Evolutionary conservation across 2,888 invertebrate species (phyloP), one percentile per base, ranked within the genome.

Genomic region (Muscina levida): DNA sequence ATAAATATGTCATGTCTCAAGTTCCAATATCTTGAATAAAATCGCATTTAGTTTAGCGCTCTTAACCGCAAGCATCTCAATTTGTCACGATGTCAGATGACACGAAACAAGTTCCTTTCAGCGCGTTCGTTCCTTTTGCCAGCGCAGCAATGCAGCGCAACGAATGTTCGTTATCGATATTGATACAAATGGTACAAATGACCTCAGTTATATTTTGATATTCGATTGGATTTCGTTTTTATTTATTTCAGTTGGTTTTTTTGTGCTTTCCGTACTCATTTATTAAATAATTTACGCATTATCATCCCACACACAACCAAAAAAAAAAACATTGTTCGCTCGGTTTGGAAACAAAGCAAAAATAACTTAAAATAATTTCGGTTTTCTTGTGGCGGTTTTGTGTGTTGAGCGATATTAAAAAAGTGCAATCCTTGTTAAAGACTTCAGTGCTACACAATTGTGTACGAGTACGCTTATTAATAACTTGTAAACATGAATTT

Each of bases 261-360:
- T n/a, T n/a, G n/a, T 56, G 57, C 37, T 37, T 19, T 17, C 19
- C 39, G 39, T 62, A 19, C 37, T 39, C 62, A 62, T 62, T 62
- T 67, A 68, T 53, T 5, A 53, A 42, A 53, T 68, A 68, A 68
- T 68, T 68, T 53, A 68, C 37, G 68, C 68, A 68, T 53, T 68
- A n/a, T 53, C 68, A 51, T 51, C 68, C 68, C 39, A 31, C 62
- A 42, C 13, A 19, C 62, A 42, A 6, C 19, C 8, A 8, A 8
- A 31, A 31, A 31, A 31, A 31, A 31, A 31, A 31, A 8, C 3
- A 31, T 8, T 5, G 31, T 8, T 31, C 31, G 13, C 22, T 4
- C 15, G 44, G 4, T 17, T 8, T 31, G 51, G 5, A 51, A 19
- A 22, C 22, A 51, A 48, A 22, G 24, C 48, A 44, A n/a, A 44